These are phyloP conservation scores for Ambastaia sidthimunki DNA, from an alignment of 2,797 vertebrate genomes.

Conservation along the genomic window DNA sequence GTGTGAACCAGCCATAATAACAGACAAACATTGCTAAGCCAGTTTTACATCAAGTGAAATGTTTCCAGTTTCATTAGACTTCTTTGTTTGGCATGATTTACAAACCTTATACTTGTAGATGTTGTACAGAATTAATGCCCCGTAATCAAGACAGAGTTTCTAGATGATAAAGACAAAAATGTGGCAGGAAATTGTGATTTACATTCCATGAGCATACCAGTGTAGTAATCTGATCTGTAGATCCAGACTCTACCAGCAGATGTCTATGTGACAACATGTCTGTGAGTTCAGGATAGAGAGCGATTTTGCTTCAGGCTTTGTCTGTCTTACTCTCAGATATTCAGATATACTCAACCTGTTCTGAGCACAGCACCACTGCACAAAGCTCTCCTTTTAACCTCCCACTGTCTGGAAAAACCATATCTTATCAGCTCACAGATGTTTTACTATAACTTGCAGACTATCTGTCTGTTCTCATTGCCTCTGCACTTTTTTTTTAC, in stretches of 20 bases:
- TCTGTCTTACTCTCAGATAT: constrained; percentile 20
- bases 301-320: constrained; percentile 16
- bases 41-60: no score
- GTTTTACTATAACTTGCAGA: not conserved
- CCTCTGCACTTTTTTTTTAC: not conserved
- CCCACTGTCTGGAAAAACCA: constrained; percentile 4
- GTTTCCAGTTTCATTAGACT: not conserved
- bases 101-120: not conserved
- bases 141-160: not conserved
- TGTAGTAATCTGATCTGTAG: constrained; percentile 32
- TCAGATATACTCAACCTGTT: constrained; percentile 10
- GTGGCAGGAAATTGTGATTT: not conserved
- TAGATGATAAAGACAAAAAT: not conserved
- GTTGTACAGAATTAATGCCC: not conserved
- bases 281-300: not conserved
- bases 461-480: not conserved
- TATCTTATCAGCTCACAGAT: constrained; percentile 25
- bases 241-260: constrained; percentile 64
- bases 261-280: constrained; percentile 62
- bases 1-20: not conserved
- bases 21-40: no score
- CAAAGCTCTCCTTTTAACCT: constrained; percentile 10
- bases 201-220: not conserved
- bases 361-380: constrained; percentile 4
- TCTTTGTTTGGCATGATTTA: not conserved